Evolutionary conservation across 2,797 vertebrate genomes (phyloP).

Genomic region (Cyclopterus lumpus): DNA sequence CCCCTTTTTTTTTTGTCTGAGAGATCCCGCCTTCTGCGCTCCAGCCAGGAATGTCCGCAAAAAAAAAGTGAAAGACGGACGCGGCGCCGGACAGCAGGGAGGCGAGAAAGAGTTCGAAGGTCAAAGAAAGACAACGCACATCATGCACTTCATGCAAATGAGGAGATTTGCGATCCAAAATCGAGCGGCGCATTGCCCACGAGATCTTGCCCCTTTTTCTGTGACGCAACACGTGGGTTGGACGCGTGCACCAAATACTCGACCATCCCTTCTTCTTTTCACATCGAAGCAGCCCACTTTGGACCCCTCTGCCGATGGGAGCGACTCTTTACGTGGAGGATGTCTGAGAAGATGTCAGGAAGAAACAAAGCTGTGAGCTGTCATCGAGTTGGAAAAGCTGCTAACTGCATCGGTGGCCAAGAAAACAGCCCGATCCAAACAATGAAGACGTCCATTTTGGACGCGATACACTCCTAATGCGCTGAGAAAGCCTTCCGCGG

Average conservation of each 20-base stretch:
- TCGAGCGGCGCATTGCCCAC: slow-evolving; percentile 18
- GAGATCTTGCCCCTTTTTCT: slow-evolving; percentile 12
- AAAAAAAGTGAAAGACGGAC: slow-evolving; percentile 18
- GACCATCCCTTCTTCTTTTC: too few relatives aligned
- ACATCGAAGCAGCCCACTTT: too few relatives aligned
- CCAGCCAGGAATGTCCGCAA: background rate
- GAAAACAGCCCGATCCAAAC: slow-evolving; percentile 47
- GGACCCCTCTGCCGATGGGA: too few relatives aligned
- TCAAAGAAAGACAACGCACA: slow-evolving; percentile 27
- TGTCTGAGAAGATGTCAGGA: too few relatives aligned
- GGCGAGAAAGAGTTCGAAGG: slow-evolving; percentile 15
- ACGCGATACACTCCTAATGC: slow-evolving; percentile 46
- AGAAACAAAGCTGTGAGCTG: slow-evolving; percentile 54
- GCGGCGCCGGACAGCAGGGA: background rate
- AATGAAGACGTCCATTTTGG: slow-evolving; percentile 51
- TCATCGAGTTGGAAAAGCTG: slow-evolving; percentile 46
- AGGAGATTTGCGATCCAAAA: slow-evolving; percentile 72
- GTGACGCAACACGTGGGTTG: too few relatives aligned
- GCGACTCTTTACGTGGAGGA: too few relatives aligned
- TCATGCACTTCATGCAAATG: slow-evolving; percentile 53
- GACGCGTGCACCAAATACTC: slow-evolving; percentile 50
- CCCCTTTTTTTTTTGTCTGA: slow-evolving; percentile 16
- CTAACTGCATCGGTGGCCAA: slow-evolving; percentile 37
- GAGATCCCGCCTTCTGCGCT: slow-evolving; percentile 21
- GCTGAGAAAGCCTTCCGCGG: slow-evolving; percentile 39